Conservation (phyloP, 2,113 vertebrate genomes). For the Caranx melampygus region DNA sequence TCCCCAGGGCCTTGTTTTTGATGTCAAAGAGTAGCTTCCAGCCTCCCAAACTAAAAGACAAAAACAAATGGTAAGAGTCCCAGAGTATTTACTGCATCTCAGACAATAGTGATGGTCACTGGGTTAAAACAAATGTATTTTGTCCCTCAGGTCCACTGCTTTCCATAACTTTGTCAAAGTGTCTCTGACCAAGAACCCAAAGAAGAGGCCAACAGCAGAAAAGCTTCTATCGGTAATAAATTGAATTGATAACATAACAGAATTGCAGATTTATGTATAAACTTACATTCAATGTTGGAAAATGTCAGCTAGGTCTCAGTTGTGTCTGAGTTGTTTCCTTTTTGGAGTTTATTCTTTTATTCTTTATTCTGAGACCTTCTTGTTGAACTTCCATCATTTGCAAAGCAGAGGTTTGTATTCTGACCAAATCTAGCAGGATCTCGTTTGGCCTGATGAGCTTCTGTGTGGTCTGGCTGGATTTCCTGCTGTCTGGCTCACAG, state of each 20-base stretch:
- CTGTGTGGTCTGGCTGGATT: slow-evolving; percentile 25
- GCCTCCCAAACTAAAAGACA: slow-evolving; percentile 98
- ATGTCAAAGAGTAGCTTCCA: slow-evolving; percentile 99
- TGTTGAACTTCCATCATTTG: background rate
- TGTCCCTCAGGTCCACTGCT: slow-evolving; percentile 86
- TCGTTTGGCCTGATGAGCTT: slow-evolving; percentile 8
- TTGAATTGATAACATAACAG: background rate
- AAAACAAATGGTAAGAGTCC: slow-evolving; percentile 92
- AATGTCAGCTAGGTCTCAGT: background rate
- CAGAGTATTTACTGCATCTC: background rate
- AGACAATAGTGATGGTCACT: background rate
- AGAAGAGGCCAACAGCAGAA: slow-evolving; percentile 98
- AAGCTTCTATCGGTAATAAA: slow-evolving; percentile 92
- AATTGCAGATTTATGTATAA: background rate
- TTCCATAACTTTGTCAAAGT: slow-evolving; percentile 99
- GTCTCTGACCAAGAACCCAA: slow-evolving; percentile 96
- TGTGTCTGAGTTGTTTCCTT: background rate
- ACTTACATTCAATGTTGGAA: background rate
- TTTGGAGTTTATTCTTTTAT: background rate
- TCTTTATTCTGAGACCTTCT: background rate
- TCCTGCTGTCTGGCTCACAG: slow-evolving; percentile 1
- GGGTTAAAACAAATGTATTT: slow-evolving; percentile 11
- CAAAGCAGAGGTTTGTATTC: slow-evolving; percentile 9
- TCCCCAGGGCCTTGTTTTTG: slow-evolving; percentile 93
- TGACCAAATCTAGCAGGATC: background rate